Evolutionary conservation across 2,113 vertebrate species (phyloP).

Genomic region (Ivindomyrus marchei): DNA sequence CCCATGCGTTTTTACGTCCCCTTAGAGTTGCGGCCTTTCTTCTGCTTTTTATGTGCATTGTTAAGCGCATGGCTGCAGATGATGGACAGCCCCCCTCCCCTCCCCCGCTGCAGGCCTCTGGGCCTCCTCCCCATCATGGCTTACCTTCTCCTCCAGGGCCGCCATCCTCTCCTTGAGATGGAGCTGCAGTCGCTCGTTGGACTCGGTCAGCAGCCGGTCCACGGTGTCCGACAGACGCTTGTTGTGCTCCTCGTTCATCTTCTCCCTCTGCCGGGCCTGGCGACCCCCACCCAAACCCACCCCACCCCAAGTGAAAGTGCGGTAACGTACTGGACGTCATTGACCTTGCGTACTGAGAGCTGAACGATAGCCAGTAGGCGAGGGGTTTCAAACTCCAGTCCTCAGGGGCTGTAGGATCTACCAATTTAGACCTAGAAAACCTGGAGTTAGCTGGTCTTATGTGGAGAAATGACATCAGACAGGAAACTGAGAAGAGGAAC

Average conservation of each 20-base stretch:
- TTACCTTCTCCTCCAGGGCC: slow-evolving; percentile 91
- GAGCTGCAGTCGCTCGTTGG: slow-evolving; percentile 90
- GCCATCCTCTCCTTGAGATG: slow-evolving; percentile 97
- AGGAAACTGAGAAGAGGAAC: neutral
- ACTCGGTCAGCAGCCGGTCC: slow-evolving; percentile 90
- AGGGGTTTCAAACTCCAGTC: neutral
- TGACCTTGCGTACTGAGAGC: neutral
- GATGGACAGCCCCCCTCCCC: neutral
- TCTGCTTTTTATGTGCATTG: neutral
- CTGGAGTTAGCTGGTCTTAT: neutral
- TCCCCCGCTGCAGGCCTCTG: too few relatives aligned
- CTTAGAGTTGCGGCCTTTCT: neutral
- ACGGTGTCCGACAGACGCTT: slow-evolving; percentile 96
- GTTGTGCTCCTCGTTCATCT: slow-evolving; percentile 99
- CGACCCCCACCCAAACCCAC: neutral
- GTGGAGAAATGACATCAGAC: neutral
- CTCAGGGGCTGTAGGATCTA: slow-evolving; percentile 66
- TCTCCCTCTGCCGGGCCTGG: slow-evolving; percentile 94
- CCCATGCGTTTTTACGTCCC: neutral
- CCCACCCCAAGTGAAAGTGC: slow-evolving; percentile 10
- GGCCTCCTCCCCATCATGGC: neutral
- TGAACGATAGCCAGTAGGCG: neutral
- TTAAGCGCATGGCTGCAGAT: neutral
- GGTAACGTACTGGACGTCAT: too few relatives aligned
- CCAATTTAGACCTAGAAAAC: neutral